phyloP scores from a whole-genome alignment of 2,888 invertebrate species.

The Leptopilina drosophilae region DNA sequence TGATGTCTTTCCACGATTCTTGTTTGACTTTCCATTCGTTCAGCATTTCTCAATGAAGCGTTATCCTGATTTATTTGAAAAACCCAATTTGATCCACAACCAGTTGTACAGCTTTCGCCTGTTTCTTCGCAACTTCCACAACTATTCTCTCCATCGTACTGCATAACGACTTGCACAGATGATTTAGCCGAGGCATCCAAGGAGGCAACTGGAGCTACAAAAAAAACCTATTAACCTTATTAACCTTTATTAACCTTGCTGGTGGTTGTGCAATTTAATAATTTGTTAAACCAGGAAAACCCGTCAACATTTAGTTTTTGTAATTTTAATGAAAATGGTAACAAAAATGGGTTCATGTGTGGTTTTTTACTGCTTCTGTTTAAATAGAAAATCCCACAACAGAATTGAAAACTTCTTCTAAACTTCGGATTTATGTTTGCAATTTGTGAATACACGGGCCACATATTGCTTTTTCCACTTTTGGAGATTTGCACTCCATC shows the following conservation, averaged over 20 bases:
- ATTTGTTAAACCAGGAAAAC: no score
- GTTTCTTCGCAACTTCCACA: constrained; percentile 49
- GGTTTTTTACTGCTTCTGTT: no score
- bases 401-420: no score
- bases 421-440: neutral
- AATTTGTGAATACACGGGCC: neutral
- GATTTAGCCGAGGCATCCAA: constrained; percentile 45
- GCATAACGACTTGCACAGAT: constrained; percentile 44
- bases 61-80: neutral
- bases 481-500: no score
- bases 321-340: no score
- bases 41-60: neutral
- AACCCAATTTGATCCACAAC: neutral
- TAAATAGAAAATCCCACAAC: no score
- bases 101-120: constrained; percentile 43
- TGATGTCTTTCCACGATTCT: neutral
- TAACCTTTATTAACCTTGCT: no score
- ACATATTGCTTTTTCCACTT: neutral
- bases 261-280: no score
- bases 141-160: constrained; percentile 47
- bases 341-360: no score
- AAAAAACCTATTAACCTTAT: no score
- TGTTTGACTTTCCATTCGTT: constrained; percentile 31
- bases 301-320: no score
- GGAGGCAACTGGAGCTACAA: neutral